Evolutionary conservation across 2,888 invertebrate genomes (phyloP).

Genomic region (Agrotis puta): DNA sequence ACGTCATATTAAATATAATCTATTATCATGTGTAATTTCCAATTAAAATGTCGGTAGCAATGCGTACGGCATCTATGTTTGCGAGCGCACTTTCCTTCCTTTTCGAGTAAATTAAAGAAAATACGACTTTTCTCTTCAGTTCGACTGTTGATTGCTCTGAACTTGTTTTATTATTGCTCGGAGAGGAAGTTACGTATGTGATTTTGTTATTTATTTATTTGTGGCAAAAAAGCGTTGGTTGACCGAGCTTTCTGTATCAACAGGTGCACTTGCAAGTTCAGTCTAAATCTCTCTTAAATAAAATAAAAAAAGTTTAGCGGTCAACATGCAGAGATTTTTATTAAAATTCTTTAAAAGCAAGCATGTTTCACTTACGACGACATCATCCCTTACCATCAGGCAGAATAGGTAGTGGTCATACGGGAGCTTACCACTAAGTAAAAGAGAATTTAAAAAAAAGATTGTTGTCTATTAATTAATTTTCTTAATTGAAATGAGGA

Average conservation of each 20-base stretch:
- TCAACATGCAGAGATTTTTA: too few relatives aligned
- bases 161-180: conserved; percentile 42
- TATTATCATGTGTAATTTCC: conserved; percentile 42
- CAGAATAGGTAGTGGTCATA: too few relatives aligned
- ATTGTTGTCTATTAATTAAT: too few relatives aligned
- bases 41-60: conserved; percentile 37
- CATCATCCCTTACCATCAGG: too few relatives aligned
- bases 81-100: conserved; percentile 57
- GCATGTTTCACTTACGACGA: too few relatives aligned
- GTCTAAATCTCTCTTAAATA: background rate
- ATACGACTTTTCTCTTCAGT: conserved; percentile 47
- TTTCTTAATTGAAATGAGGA: too few relatives aligned
- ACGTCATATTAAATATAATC: too few relatives aligned
- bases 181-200: conserved; percentile 18
- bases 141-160: conserved; percentile 49
- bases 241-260: background rate
- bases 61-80: conserved; percentile 5
- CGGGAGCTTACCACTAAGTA: too few relatives aligned
- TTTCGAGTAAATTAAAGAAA: conserved; percentile 57
- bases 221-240: conserved; percentile 8
- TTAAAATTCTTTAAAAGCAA: too few relatives aligned
- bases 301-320: too few relatives aligned
- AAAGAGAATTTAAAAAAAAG: too few relatives aligned
- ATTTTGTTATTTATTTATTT: conserved; percentile 36
- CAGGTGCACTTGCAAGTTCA: background rate